Evolutionary conservation across 1,140 invertebrate species (phyloP).

Genomic region (Drosophila subpulchrella): DNA sequence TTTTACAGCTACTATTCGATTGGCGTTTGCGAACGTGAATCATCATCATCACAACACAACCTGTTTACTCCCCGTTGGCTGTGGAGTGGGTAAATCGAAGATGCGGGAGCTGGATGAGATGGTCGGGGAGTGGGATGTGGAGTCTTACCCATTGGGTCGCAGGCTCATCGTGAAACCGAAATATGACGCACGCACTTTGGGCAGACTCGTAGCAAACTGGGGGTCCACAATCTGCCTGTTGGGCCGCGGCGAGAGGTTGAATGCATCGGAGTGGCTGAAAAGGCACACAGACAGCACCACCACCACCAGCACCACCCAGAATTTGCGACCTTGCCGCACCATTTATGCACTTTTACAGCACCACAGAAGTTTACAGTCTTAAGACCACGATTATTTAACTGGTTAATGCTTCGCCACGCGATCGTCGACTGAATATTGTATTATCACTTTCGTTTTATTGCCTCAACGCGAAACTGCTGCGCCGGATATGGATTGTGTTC

Average conservation of each 20-base stretch:
- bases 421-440: slow-evolving; percentile 3
- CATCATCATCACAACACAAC: slow-evolving; percentile 49
- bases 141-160: slow-evolving; percentile 69
- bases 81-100: slow-evolving; percentile 20
- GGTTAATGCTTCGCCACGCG: slow-evolving; percentile 24
- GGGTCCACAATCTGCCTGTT: slow-evolving; percentile 75
- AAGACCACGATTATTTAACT: slow-evolving; percentile 31
- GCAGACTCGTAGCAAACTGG: slow-evolving; percentile 56
- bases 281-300: slow-evolving; percentile 10
- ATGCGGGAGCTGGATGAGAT: slow-evolving; percentile 34
- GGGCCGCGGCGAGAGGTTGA: slow-evolving; percentile 79
- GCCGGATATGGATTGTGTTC: background rate
- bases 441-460: slow-evolving; percentile 36
- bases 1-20: slow-evolving; percentile 49
- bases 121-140: background rate
- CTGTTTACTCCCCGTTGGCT: slow-evolving; percentile 52
- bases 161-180: slow-evolving; percentile 79
- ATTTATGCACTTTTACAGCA: slow-evolving; percentile 20
- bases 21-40: slow-evolving; percentile 28
- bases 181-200: slow-evolving; percentile 81
- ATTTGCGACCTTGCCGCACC: slow-evolving; percentile 31
- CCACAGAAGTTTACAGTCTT: background rate
- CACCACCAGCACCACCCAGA: slow-evolving; percentile 13
- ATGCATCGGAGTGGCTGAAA: slow-evolving; percentile 25
- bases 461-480: background rate